These are phyloP conservation scores for Alectura lathami DNA, from an alignment of 2,113 vertebrate genomes.

Conservation along the genomic window DNA sequence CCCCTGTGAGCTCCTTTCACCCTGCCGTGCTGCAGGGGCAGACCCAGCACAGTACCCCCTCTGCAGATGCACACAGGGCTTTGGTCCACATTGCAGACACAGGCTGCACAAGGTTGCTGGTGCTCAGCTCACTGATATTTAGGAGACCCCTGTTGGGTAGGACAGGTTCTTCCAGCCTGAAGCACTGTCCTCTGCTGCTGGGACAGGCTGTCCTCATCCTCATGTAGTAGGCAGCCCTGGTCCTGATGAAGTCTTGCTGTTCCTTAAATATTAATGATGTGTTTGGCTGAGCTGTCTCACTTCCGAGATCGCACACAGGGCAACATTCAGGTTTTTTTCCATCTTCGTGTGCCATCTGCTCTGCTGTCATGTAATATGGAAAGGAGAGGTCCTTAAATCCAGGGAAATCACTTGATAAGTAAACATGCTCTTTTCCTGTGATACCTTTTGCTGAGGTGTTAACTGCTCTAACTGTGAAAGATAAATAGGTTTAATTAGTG, in stretches of 20 bases:
- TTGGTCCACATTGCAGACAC: not conserved
- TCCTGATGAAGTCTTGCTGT: not conserved
- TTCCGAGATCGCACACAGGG: not conserved
- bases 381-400: not conserved
- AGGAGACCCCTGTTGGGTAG: not conserved
- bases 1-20: no score
- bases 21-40: not conserved
- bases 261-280: slow-evolving; percentile 10
- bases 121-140: not conserved
- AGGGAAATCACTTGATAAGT: not conserved
- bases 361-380: not conserved
- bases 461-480: not conserved
- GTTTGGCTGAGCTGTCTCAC: not conserved
- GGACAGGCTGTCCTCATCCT: not conserved
- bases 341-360: not conserved
- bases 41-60: not conserved
- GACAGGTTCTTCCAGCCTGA: not conserved
- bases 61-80: not conserved
- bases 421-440: not conserved
- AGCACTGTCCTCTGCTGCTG: not conserved
- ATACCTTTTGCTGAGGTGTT: not conserved
- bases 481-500: slow-evolving; percentile 9
- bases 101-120: not conserved
- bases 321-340: not conserved
- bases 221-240: not conserved